Conservation (phyloP, 2,113 vertebrate species). For the Ceuthmochares aereus region DNA sequence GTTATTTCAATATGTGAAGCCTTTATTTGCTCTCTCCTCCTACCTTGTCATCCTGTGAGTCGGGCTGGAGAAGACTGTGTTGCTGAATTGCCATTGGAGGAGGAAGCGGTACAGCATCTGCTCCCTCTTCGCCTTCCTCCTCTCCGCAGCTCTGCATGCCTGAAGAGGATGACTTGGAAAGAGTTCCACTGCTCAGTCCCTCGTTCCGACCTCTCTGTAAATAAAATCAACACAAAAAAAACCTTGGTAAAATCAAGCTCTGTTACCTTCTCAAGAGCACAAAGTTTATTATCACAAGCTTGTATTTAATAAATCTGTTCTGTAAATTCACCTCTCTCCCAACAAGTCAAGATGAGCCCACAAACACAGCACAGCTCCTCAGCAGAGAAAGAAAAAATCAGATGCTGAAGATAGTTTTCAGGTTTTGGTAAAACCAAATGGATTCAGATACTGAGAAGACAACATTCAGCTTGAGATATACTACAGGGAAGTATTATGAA, state of each 20-base stretch:
- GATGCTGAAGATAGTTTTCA: neutral
- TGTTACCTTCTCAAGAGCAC: neutral
- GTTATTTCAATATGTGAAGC: neutral
- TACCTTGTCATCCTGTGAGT: conserved; percentile 98
- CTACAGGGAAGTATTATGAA: neutral
- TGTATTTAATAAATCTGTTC: neutral
- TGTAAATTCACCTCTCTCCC: neutral
- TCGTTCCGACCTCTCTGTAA: conserved; percentile 94
- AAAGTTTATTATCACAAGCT: neutral
- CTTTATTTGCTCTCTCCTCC: neutral
- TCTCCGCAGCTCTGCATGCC: conserved; percentile 99
- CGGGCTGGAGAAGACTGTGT: conserved; percentile 95
- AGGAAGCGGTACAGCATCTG: conserved; percentile 91
- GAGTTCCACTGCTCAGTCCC: conserved; percentile 94
- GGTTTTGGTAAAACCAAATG: neutral
- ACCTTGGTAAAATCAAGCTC: neutral
- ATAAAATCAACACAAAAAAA: neutral
- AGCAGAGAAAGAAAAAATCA: neutral
- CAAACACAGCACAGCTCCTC: neutral
- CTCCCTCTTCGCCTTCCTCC: conserved; percentile 95
- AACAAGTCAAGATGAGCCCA: neutral
- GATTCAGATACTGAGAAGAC: neutral
- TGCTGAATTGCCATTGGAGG: conserved; percentile 99
- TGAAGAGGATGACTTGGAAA: conserved; percentile 97
- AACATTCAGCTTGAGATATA: neutral